A percentile compares a stretch with the other conserved stretches of the same genome.
phyloP scores from a whole-genome alignment of 2,888 invertebrate genomes.

The Morinoia aosen region DNA sequence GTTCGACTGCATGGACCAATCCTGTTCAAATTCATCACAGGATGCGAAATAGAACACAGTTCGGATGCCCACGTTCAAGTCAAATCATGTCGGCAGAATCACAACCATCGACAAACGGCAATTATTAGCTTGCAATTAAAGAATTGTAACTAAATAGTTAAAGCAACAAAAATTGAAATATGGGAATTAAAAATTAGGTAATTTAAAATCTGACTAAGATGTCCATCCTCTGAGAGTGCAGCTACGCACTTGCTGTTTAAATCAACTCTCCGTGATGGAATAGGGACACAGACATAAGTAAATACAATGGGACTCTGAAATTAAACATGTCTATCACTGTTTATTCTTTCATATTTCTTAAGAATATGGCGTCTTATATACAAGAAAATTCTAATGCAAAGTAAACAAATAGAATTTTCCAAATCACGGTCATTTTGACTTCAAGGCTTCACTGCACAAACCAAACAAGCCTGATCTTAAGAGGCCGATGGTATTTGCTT shows the following conservation, averaged over 20 bases:
- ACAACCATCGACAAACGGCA: neutral
- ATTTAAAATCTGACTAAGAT: conserved; percentile 1
- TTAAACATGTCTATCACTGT: neutral
- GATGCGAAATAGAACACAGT: neutral
- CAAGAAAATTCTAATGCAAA: neutral
- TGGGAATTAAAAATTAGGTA: neutral
- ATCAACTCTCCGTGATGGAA: neutral
- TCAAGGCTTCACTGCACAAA: neutral
- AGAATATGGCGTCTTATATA: neutral
- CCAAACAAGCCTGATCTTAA: neutral
- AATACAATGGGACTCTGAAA: neutral
- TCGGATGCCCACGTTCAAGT: neutral
- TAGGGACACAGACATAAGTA: neutral
- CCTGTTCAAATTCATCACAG: neutral
- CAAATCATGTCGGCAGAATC: neutral
- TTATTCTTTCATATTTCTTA: neutral
- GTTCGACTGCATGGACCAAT: neutral
- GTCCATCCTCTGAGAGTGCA: neutral
- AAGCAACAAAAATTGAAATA: neutral
- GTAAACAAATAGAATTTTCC: neutral
- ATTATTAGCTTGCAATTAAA: neutral
- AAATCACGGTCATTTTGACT: neutral
- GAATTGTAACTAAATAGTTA: neutral
- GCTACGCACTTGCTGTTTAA: neutral
- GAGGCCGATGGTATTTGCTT: neutral